Conservation (phyloP, 2,888 invertebrate genomes). For the Phyllotreta cruciferae region DNA sequence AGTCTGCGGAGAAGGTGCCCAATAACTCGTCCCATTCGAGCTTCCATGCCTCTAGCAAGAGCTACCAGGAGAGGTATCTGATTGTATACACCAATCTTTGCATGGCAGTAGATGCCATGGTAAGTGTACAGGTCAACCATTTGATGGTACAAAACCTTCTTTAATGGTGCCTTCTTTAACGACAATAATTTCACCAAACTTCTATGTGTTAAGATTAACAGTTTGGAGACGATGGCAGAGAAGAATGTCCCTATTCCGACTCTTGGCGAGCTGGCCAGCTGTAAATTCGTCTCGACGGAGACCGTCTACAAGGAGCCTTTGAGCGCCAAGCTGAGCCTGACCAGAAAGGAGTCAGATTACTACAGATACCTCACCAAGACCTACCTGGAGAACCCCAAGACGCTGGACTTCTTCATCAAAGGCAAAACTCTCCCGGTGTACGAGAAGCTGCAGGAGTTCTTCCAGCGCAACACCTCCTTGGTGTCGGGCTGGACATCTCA, state of each 20-base stretch:
- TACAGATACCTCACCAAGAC: constrained; percentile 25
- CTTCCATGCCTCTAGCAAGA: not conserved
- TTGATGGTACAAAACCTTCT: not conserved
- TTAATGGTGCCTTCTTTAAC: too few relatives aligned
- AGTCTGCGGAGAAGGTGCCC: not conserved
- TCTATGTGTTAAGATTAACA: constrained; percentile 9
- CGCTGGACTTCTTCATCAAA: constrained; percentile 30
- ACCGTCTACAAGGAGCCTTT: not conserved
- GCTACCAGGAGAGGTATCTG: constrained; percentile 35
- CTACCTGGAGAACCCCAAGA: constrained; percentile 30
- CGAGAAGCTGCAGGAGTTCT: constrained; percentile 10
- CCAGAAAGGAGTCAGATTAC: constrained; percentile 17
- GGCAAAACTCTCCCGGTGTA: constrained; percentile 17
- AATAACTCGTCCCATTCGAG: not conserved
- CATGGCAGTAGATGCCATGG: constrained; percentile 32
- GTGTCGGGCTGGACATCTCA: not conserved
- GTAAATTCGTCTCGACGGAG: constrained; percentile 6
- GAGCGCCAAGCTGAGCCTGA: not conserved
- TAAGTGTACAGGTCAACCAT: constrained; percentile 13
- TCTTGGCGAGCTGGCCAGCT: constrained; percentile 22
- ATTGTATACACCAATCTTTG: constrained; percentile 35
- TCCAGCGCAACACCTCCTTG: not conserved
- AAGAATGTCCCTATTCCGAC: constrained; percentile 23
- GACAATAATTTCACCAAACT: not conserved
- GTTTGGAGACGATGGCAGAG: constrained; percentile 36